Evolutionary conservation across 1,140 invertebrate species (phyloP).

Genomic region (Euglossa dilemma): DNA sequence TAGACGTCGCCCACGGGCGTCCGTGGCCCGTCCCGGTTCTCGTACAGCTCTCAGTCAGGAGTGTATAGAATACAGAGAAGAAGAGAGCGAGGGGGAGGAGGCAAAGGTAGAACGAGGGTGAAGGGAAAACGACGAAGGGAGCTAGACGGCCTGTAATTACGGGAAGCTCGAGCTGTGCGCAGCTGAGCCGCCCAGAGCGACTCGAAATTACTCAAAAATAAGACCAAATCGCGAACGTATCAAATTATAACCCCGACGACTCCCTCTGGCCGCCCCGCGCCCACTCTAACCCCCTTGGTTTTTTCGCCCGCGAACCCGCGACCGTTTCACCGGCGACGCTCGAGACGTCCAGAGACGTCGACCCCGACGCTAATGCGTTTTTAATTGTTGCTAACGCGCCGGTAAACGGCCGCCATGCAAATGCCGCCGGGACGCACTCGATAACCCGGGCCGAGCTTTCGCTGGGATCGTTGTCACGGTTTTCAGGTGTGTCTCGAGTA

Average conservation of each 20-base stretch:
- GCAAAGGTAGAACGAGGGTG: background rate
- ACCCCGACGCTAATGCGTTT: conserved; percentile 47
- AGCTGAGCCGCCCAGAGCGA: conserved; percentile 77
- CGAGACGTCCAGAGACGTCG: conserved; percentile 16
- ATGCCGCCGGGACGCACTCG: background rate
- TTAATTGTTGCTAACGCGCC: conserved; percentile 44
- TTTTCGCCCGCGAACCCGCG: background rate
- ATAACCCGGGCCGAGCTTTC: background rate
- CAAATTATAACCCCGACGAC: conserved; percentile 75
- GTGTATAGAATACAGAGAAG: too few relatives aligned
- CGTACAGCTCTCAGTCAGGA: too few relatives aligned
- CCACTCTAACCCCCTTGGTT: too few relatives aligned
- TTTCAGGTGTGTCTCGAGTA: background rate
- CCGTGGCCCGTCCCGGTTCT: background rate
- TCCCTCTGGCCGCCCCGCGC: background rate
- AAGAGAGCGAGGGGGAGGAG: background rate
- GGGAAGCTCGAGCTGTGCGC: conserved; percentile 65
- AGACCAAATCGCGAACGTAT: conserved; percentile 78
- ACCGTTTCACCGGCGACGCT: background rate
- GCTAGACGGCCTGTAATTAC: conserved; percentile 78
- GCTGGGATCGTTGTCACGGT: background rate
- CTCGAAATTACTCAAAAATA: conserved; percentile 81
- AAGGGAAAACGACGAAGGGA: conserved; percentile 19
- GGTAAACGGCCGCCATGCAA: conserved; percentile 14
- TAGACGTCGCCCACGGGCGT: conserved; percentile 71